phyloP scores from a whole-genome alignment of 2,113 vertebrate species.

The Rhombomys opimus region DNA sequence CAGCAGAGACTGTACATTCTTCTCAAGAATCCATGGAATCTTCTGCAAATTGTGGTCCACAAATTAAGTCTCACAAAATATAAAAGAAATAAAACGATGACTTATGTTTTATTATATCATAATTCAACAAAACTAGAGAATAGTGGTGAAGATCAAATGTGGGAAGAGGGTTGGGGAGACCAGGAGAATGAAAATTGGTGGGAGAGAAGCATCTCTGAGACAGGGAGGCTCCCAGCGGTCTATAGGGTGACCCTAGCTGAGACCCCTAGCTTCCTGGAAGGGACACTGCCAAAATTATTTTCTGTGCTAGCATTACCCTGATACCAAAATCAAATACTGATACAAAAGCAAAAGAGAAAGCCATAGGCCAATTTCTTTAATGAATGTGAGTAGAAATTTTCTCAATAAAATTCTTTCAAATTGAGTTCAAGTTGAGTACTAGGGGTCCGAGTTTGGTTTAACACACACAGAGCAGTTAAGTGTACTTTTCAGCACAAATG shows the following conservation, averaged over 20 bases:
- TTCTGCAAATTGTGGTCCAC: neutral
- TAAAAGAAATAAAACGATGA: neutral
- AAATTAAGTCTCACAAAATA: neutral
- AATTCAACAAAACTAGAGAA: neutral
- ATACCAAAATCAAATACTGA: neutral
- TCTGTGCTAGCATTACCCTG: neutral
- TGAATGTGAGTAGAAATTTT: neutral
- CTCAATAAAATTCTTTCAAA: neutral
- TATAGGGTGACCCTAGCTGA: too few species aligned
- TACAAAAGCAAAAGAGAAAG: neutral
- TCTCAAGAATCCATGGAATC: neutral
- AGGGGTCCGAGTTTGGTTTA: neutral
- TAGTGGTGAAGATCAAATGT: too few species aligned
- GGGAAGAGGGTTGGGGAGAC: too few species aligned
- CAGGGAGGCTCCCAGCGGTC: too few species aligned
- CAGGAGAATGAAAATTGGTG: too few species aligned
- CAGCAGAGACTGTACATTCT: neutral
- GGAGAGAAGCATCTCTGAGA: too few species aligned
- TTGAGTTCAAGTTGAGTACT: neutral
- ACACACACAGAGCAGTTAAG: neutral
- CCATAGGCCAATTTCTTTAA: neutral
- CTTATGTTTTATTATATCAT: neutral
- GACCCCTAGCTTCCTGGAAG: neutral
- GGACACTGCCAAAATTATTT: neutral
- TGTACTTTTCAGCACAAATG: neutral